Base-by-base conservation (phyloP, 2,888 invertebrate species). In the Lordiphosa andalusiaca region DNA sequence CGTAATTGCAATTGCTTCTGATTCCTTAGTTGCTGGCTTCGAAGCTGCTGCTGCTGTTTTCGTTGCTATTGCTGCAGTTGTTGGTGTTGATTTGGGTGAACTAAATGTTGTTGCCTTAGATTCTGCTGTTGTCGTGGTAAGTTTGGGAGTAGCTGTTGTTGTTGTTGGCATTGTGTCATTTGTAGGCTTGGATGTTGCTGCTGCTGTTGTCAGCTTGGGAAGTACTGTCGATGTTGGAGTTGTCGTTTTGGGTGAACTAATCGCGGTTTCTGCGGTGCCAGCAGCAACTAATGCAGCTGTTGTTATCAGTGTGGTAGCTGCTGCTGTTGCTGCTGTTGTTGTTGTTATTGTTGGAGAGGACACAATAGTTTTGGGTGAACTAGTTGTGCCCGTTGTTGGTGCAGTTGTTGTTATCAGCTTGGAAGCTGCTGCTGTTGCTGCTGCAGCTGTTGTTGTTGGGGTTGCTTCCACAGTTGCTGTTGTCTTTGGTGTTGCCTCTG, bases 61-160 rank as follows among this genome's bases (percentile, higher is more conserved):
- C 48, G 39, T 6, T 51, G 40, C 37, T 63, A 21, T 50, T 57
- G 56, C 38, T 57, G 55, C 67, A 59, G 35, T 7, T 16, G 12
- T 41, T 10, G 30, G 9, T 38, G 36, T 42, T 13, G 59, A 54
- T 12, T 23, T 25, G 6, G 41, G n/a, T 12, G 41, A 37, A 35
- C 12, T 13, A 36, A 3, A 19, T 36, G 37, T 33, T 13, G 40
- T 12, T 41, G 50, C 5, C 4, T 23, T 23, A 23, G 23, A 23
- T 23, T 23, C 23, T 23, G 23, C 23, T 23, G 37, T 33, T 13
- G 40, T 16, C 38, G 50, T 33, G 13, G 35, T 13, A 35, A 36
- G 46, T 37, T 10, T 37, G n/a, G 37, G 56, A 23, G 5, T n/a
- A 13, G 52, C 33, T 7, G 41, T 40, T 39, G 49, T 40, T 39